Evolutionary conservation across 2,113 vertebrate species (phyloP).

Genomic region (Papio anubis): DNA sequence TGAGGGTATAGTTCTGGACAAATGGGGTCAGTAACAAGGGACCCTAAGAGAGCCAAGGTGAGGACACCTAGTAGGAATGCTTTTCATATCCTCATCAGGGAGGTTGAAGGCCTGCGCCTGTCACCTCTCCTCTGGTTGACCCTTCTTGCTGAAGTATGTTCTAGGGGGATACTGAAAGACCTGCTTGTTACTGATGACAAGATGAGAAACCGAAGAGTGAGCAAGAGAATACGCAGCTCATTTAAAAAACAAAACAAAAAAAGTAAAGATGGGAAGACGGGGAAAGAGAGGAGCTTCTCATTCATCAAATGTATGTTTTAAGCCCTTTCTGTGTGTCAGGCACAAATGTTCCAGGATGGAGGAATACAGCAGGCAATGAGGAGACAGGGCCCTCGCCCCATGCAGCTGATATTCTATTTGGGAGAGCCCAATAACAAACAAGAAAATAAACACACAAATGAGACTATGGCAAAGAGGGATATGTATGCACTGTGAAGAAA

Average conservation of each 20-base stretch:
- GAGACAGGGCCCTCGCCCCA: not conserved
- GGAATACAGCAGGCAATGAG: not conserved
- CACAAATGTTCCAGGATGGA: not conserved
- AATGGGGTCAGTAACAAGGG: not conserved
- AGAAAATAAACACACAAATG: not conserved
- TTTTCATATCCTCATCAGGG: not conserved
- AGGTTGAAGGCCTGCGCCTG: not conserved
- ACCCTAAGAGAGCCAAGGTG: not conserved
- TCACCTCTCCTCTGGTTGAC: not conserved
- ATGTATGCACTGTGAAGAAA: not conserved
- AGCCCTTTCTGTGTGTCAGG: not conserved
- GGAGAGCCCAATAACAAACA: not conserved
- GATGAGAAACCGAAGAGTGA: not conserved
- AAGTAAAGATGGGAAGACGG: not conserved
- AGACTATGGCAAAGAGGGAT: not conserved
- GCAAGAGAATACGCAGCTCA: not conserved
- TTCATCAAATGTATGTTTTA: not conserved
- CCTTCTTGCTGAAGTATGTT: not conserved
- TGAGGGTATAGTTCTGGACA: not conserved
- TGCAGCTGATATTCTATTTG: not conserved
- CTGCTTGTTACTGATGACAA: not conserved
- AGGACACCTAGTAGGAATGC: not conserved
- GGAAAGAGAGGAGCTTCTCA: not conserved
- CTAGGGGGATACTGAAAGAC: not conserved
- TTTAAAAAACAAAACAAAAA: not conserved